phyloP scores from a whole-genome alignment of 2,113 vertebrate species.

The Oncorhynchus nerka region DNA sequence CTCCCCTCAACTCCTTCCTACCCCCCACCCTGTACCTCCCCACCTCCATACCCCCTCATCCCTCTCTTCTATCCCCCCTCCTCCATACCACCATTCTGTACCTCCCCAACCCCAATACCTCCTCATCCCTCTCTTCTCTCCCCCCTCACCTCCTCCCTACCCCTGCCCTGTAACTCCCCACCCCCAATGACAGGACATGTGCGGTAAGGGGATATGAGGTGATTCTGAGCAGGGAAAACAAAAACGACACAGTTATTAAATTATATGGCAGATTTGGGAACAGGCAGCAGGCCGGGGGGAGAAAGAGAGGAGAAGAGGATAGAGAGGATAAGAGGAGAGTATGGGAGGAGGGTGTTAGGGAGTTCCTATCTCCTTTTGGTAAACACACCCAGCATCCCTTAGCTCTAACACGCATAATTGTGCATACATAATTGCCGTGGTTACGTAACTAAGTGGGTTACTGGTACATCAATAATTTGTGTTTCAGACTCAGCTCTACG shows the following conservation, averaged over 20 bases:
- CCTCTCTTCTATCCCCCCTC: no score
- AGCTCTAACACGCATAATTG: slow-evolving; percentile 61
- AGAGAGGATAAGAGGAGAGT: not conserved
- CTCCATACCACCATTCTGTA: no score
- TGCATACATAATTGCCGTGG: slow-evolving; percentile 65
- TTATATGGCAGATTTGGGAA: no score
- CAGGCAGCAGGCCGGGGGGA: no score
- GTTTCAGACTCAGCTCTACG: slow-evolving; percentile 47
- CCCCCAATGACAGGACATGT: not conserved
- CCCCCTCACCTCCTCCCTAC: no score
- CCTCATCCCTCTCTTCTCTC: no score
- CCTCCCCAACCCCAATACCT: no score
- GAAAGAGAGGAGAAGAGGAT: no score
- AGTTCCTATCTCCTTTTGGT: slow-evolving; percentile 34
- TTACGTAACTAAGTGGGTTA: slow-evolving; percentile 73
- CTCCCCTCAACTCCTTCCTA: not conserved
- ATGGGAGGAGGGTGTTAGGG: slow-evolving; percentile 26
- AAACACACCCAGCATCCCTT: slow-evolving; percentile 51
- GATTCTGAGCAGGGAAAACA: not conserved
- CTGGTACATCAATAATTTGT: slow-evolving; percentile 72
- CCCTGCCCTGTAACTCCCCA: no score
- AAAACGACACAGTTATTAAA: no score
- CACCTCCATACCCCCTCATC: no score
- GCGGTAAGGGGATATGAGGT: not conserved
- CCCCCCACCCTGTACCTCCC: not conserved